Percentiles rank a stretch among this genome's conserved stretches.
These are phyloP conservation scores for Scotopteryx bipunctaria DNA, from an alignment of 2,888 invertebrate species.

Conservation along the genomic window DNA sequence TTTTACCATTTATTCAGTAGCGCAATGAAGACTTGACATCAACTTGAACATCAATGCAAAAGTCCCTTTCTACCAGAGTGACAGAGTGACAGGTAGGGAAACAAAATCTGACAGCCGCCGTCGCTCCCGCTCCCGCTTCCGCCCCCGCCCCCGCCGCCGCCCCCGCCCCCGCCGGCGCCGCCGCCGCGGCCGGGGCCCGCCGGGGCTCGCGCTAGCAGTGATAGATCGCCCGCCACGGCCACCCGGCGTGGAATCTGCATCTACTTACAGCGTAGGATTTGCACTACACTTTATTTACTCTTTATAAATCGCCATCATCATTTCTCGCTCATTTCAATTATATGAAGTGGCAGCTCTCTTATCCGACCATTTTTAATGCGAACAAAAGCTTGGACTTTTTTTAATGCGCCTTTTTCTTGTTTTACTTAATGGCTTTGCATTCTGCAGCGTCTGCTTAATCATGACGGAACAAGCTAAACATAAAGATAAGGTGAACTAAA, in stretches of 20 bases:
- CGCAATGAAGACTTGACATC: too few relatives aligned
- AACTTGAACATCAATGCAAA: too few relatives aligned
- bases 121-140: background rate
- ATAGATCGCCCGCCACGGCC: conserved; percentile 68
- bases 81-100: too few relatives aligned
- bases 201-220: conserved; percentile 43
- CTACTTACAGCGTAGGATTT: conserved; percentile 62
- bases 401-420: conserved; percentile 13
- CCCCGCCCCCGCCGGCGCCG: conserved; percentile 22
- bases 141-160: conserved; percentile 5
- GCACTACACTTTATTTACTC: conserved; percentile 65
- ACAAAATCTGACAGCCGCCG: too few relatives aligned
- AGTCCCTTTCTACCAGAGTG: too few relatives aligned
- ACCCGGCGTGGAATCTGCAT: conserved; percentile 67
- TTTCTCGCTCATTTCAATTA: conserved; percentile 41
- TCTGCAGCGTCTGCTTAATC: background rate
- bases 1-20: too few relatives aligned
- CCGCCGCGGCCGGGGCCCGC: conserved; percentile 22
- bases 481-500: too few relatives aligned
- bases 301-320: conserved; percentile 56
- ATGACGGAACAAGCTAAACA: background rate
- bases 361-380: conserved; percentile 22
- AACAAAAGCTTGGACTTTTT: conserved; percentile 20
- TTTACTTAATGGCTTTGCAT: conserved; percentile 7
- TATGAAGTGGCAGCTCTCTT: conserved; percentile 32